These are phyloP conservation scores for Echeneis naucrates DNA, from an alignment of 2,797 vertebrate species.

Conservation along the genomic window DNA sequence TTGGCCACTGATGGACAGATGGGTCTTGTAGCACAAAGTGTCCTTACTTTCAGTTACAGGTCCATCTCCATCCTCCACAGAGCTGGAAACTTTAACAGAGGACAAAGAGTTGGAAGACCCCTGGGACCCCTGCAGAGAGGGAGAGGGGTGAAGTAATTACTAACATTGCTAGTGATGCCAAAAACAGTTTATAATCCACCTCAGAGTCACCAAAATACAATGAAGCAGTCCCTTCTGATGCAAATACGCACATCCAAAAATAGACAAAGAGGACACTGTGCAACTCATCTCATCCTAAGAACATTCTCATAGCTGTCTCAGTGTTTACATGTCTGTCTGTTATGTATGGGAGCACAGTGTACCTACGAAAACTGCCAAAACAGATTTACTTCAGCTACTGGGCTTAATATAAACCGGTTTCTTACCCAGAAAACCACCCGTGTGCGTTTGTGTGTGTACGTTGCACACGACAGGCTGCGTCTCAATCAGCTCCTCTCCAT, in stretches of 20 bases:
- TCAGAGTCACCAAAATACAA: background rate
- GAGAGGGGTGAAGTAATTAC: slow-evolving; percentile 21
- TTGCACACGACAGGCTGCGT: slow-evolving; percentile 6
- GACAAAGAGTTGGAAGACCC: slow-evolving; percentile 93
- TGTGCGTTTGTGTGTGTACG: background rate
- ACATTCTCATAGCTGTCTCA: slow-evolving; percentile 40
- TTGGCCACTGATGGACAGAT: slow-evolving; percentile 13
- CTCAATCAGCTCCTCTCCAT: slow-evolving; percentile 30
- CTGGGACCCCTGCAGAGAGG: slow-evolving; percentile 87
- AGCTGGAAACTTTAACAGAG: slow-evolving; percentile 92
- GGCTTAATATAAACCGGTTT: slow-evolving; percentile 40
- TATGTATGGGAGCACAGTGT: slow-evolving; percentile 18
- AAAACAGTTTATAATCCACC: slow-evolving; percentile 23
- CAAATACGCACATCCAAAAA: slow-evolving; percentile 16
- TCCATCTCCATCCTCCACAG: slow-evolving; percentile 89
- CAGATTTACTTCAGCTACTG: slow-evolving; percentile 30
- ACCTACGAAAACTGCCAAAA: slow-evolving; percentile 27
- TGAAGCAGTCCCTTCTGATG: slow-evolving; percentile 8
- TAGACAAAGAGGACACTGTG: slow-evolving; percentile 31
- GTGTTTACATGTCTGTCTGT: slow-evolving; percentile 44
- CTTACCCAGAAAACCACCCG: slow-evolving; percentile 23
- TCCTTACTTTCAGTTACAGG: slow-evolving; percentile 88
- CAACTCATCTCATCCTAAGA: slow-evolving; percentile 16
- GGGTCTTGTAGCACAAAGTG: background rate
- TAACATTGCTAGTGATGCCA: background rate